Evolutionary conservation across 2,113 vertebrate species (phyloP), one percentile per base, ranked within the genome.

Genomic region (Pterocles orientalis): DNA sequence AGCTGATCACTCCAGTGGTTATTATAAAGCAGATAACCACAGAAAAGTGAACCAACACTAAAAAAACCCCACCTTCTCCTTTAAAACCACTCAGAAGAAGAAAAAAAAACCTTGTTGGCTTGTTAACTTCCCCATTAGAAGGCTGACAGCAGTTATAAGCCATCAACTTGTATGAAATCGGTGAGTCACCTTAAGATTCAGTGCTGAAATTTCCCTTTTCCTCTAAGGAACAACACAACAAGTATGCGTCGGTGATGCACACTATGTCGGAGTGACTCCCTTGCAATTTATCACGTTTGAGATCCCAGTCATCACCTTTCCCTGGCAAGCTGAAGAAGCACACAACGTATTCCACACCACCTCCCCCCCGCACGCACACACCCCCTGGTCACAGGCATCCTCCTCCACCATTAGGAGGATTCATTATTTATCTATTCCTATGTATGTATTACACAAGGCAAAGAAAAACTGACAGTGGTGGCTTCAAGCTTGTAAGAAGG

Each of bases 91-190:
- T 77, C 25, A n/a, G 28, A 80, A 75, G 21, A 16, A 82, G n/a
- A 85, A 80, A 56, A 89, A 82, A 62, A 65, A 18, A 6, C 12
- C 61, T 39, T 17, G 31, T 86, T 1, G 1, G 28, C 61, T 87
- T 87, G 41, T 73, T 94, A 79, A 62, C 48, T 90, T 91, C 60
- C 51, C 72, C 53, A 82, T 89, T 80, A 92, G 36, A 79, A 72
- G 61, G 66, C 73, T 87, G 79, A 88, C 68, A 86, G 79, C 81
- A 83, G 75, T 69, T 88, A 96, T 56, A 89, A 91, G 58, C 47
- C 50, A 82, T 82, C 65, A 84, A n/a, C 8, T 8, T 64, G 70
- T 51, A 79, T 45, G 33, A 89, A 96, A 82, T 87, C 71, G 69
- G 85, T 57, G 76, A 95, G 60, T 70, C 80, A 91, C 88, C 71